These are phyloP conservation scores for Epizoanthus rinbou DNA, from an alignment of 92 coral and sea anemone species.

Conservation along the genomic window DNA sequence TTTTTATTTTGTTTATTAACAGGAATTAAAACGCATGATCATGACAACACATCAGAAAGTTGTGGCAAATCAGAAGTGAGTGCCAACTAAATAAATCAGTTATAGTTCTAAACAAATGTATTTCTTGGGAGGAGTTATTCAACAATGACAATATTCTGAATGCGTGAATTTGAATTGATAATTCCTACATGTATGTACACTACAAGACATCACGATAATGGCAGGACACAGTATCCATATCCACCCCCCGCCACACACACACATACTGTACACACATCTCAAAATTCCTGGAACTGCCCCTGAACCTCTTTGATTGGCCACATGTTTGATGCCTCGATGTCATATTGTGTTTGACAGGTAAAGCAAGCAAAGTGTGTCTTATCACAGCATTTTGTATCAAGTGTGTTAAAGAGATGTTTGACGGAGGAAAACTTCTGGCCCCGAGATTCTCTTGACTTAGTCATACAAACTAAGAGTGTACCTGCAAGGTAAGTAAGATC, in stretches of 20 bases:
- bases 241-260: too few species aligned
- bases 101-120: too few species aligned
- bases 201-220: too few species aligned
- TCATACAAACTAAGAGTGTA: conserved; percentile 73
- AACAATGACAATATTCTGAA: too few species aligned
- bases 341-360: conserved; percentile 31
- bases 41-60: conserved; percentile 4
- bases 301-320: background rate
- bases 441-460: conserved; percentile 61
- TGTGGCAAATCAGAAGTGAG: background rate
- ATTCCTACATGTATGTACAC: too few species aligned
- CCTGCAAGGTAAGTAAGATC: conserved; percentile 76
- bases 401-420: conserved; percentile 73
- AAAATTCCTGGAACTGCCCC: too few species aligned
- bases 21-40: background rate
- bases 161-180: too few species aligned
- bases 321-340: background rate
- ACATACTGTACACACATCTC: too few species aligned
- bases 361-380: conserved; percentile 43
- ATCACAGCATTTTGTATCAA: conserved; percentile 84
- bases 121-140: too few species aligned
- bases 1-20: background rate
- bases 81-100: too few species aligned
- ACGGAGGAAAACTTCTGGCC: conserved; percentile 84
- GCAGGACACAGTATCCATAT: too few species aligned